Conservation (phyloP, 2,888 invertebrate genomes). For the Drosophila macrothrix region DNA sequence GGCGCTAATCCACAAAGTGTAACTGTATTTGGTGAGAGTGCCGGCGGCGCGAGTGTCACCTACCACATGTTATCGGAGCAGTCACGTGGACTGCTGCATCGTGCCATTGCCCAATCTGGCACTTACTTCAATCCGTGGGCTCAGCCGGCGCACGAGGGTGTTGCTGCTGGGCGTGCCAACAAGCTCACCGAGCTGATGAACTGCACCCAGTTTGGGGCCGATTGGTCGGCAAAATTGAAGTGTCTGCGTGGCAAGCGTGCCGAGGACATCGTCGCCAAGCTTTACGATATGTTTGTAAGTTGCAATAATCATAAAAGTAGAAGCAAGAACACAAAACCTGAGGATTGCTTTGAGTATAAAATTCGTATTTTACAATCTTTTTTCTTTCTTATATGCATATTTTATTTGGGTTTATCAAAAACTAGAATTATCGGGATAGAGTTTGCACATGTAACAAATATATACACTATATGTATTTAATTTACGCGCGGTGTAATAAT, state of each 20-base stretch:
- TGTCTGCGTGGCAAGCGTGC: conserved; percentile 89
- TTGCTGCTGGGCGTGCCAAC: conserved; percentile 87
- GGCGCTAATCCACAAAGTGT: conserved; percentile 88
- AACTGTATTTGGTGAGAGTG: conserved; percentile 90
- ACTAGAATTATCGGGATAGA: not conserved
- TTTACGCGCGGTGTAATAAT: no score
- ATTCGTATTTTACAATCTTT: not conserved
- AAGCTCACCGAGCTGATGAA: conserved; percentile 87
- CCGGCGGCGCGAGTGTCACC: conserved; percentile 89
- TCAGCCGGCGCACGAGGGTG: conserved; percentile 87
- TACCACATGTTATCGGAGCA: conserved; percentile 89
- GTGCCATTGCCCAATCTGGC: conserved; percentile 91
- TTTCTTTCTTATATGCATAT: not conserved
- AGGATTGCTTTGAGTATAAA: not conserved
- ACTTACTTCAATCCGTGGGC: conserved; percentile 90
- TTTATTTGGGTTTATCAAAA: not conserved
- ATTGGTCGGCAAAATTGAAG: conserved; percentile 86
- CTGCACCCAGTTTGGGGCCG: conserved; percentile 86
- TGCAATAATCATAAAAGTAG: not conserved
- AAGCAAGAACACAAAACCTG: not conserved
- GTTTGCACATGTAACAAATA: not conserved
- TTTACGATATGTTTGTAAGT: conserved; percentile 89
- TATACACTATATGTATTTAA: not conserved
- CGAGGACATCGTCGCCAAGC: conserved; percentile 88
- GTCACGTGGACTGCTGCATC: conserved; percentile 87